Evolutionary conservation across 2,797 vertebrate species (phyloP).

Genomic region (Arctocebus calabarensis): DNA sequence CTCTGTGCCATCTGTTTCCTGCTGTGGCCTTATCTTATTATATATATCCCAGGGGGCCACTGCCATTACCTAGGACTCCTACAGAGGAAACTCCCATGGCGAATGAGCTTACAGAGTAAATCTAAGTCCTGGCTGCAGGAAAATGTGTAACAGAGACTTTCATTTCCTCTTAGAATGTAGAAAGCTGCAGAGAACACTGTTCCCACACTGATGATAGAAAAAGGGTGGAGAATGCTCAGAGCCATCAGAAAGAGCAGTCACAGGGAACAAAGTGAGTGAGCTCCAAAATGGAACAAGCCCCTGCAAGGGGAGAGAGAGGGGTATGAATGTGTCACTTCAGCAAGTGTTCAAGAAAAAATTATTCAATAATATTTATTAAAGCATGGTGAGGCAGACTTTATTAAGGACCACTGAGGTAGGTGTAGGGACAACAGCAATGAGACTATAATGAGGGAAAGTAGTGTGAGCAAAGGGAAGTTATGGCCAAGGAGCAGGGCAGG

Average conservation of each 20-base stretch:
- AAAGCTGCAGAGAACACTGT: not conserved
- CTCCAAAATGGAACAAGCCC: not conserved
- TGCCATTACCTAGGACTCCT: not conserved
- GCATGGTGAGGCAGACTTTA: not conserved
- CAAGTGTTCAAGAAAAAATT: not conserved
- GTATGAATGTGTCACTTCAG: not conserved
- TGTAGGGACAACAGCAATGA: not conserved
- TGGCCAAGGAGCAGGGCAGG: not conserved
- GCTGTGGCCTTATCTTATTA: not conserved
- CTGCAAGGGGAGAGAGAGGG: not conserved
- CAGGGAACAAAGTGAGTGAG: not conserved
- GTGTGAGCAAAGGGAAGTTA: no score
- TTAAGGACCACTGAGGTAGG: no score
- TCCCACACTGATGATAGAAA: not conserved
- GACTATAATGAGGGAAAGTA: not conserved
- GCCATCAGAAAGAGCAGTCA: not conserved
- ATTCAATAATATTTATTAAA: not conserved
- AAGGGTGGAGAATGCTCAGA: not conserved
- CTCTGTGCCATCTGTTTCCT: not conserved
- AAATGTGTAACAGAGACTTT: not conserved
- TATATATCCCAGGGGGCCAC: no score
- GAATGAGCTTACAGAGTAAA: not conserved
- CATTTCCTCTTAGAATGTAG: not conserved
- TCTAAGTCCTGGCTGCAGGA: not conserved
- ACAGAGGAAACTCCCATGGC: not conserved